Evolutionary conservation across 2,113 vertebrate species (phyloP).

Genomic region (Ophthalmolycus amberensis): DNA sequence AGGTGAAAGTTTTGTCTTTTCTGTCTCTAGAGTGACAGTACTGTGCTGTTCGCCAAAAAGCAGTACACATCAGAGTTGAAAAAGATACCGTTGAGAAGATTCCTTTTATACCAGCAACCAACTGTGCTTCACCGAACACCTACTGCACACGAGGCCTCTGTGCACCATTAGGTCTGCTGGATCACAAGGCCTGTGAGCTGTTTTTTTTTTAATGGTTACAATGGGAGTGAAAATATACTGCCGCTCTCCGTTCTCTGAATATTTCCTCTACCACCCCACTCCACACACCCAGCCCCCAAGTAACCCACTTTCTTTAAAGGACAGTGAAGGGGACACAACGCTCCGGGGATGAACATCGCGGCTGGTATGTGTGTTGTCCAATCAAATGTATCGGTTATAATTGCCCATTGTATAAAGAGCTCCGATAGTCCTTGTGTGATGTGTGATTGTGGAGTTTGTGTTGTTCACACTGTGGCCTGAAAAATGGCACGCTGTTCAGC

Average conservation of each 20-base stretch:
- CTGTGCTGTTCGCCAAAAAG: neutral
- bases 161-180: neutral
- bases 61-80: neutral
- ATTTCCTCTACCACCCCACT: neutral
- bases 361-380: conserved; percentile 15
- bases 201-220: conserved; percentile 20
- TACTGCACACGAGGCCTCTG: conserved; percentile 1
- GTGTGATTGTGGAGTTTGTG: neutral
- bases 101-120: neutral
- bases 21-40: neutral
- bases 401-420: conserved; percentile 14
- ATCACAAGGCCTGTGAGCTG: conserved; percentile 20
- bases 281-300: conserved; percentile 5
- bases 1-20: neutral
- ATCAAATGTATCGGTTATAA: conserved; percentile 21
- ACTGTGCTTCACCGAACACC: conserved; percentile 19
- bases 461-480: conserved; percentile 1
- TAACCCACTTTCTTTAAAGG: conserved; percentile 46
- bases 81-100: neutral
- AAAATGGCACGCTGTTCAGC: neutral
- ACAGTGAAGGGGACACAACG: conserved; percentile 22
- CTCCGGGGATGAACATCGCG: conserved; percentile 6
- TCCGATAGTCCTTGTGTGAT: neutral
- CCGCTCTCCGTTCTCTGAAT: conserved; percentile 13
- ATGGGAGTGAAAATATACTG: conserved; percentile 1